A percentile compares a stretch with the other conserved stretches of the same genome.
Evolutionary conservation across 2,797 vertebrate species (phyloP).

Genomic region (Urocyon cinereoargenteus): DNA sequence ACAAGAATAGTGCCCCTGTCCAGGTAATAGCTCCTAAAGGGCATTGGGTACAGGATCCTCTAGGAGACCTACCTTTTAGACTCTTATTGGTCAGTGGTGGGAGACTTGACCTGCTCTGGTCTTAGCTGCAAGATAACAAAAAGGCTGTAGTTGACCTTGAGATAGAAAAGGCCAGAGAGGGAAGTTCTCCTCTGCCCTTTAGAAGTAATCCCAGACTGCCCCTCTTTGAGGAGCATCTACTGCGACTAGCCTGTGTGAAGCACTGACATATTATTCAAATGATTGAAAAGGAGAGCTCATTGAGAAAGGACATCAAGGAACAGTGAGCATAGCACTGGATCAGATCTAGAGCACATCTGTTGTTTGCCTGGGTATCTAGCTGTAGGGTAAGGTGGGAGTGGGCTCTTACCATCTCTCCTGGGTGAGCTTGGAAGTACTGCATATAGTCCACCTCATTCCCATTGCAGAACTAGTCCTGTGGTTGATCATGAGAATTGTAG

Average conservation of each 20-base stretch:
- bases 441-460: background rate
- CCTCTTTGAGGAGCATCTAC: background rate
- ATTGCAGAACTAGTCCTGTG: background rate
- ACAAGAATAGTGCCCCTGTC: slow-evolving; percentile 95
- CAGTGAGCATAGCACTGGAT: background rate
- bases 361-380: background rate
- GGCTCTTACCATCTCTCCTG: background rate
- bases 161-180: background rate
- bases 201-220: background rate
- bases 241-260: background rate
- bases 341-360: background rate
- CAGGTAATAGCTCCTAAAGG: slow-evolving; percentile 87
- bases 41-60: background rate
- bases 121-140: background rate
- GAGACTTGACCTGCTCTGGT: background rate
- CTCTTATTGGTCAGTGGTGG: background rate
- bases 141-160: background rate
- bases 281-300: background rate
- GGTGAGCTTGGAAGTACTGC: background rate
- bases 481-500: background rate
- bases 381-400: background rate
- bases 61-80: background rate
- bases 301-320: background rate
- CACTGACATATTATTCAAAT: background rate
- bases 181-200: background rate